These are phyloP conservation scores for Drosophila glabriapex DNA, from an alignment of 2,888 invertebrate species.

Conservation along the genomic window DNA sequence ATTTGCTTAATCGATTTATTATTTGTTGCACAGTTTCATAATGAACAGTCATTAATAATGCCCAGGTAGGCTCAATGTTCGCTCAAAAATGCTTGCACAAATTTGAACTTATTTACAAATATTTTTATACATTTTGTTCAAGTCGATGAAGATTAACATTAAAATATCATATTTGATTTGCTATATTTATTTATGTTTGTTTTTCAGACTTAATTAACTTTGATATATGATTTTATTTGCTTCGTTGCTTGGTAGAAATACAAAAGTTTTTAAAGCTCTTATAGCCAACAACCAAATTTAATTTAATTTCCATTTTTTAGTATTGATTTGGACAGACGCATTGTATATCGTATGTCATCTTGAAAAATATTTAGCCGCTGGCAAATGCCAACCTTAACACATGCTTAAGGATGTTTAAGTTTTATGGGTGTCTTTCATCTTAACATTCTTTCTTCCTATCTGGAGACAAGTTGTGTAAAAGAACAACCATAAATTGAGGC, in stretches of 20 bases:
- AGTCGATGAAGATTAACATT: neutral
- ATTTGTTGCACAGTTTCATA: constrained; percentile 77
- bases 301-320: neutral
- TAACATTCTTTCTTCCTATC: neutral
- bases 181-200: neutral
- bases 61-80: constrained; percentile 42
- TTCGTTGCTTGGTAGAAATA: neutral
- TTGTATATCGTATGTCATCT: neutral
- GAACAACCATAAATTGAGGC: neutral
- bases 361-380: neutral
- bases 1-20: constrained; percentile 80
- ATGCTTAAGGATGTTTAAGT: neutral
- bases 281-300: neutral
- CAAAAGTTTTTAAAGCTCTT: neutral
- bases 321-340: neutral
- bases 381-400: neutral
- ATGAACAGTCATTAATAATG: constrained; percentile 77
- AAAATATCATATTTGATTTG: neutral
- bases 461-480: neutral
- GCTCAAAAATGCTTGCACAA: constrained; percentile 43
- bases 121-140: neutral
- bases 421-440: neutral
- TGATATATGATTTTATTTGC: neutral
- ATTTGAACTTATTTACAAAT: neutral
- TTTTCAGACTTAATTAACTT: neutral